phyloP scores from a whole-genome alignment of 2,113 vertebrate species.

The Rhabdornis inornatus region DNA sequence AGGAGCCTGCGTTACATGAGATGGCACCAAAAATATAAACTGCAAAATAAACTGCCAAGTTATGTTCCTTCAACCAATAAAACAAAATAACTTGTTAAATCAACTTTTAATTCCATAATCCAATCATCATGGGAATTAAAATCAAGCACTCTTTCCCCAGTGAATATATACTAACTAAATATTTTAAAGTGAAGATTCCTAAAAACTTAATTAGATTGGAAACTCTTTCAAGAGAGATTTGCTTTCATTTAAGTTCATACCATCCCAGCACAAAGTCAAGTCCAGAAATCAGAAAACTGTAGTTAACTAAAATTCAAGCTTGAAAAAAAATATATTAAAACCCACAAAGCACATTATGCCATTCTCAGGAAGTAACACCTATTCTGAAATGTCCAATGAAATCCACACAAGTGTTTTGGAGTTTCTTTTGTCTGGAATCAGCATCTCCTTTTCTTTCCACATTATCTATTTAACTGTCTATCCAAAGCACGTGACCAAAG shows the following conservation, averaged over 20 bases:
- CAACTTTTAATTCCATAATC: background rate
- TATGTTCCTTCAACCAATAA: background rate
- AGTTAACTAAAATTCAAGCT: background rate
- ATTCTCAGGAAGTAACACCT: background rate
- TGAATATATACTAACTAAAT: background rate
- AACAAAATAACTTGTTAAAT: background rate
- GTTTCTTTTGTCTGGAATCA: background rate
- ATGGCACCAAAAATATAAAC: background rate
- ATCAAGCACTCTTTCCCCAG: background rate
- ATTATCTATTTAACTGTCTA: background rate
- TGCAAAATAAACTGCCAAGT: background rate
- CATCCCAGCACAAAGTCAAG: background rate
- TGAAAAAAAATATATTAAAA: background rate
- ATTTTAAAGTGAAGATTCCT: background rate
- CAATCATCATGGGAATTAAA: background rate
- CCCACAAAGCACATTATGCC: background rate
- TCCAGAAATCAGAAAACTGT: background rate
- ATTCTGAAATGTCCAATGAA: background rate
- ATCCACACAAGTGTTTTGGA: background rate
- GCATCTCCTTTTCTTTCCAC: background rate
- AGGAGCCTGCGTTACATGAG: background rate
- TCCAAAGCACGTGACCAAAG: accelerated
- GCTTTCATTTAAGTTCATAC: background rate
- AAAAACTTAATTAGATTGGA: background rate
- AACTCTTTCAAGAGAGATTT: background rate